Conservation (phyloP, 2,797 vertebrate genomes). For the Acanthopagrus latus region DNA sequence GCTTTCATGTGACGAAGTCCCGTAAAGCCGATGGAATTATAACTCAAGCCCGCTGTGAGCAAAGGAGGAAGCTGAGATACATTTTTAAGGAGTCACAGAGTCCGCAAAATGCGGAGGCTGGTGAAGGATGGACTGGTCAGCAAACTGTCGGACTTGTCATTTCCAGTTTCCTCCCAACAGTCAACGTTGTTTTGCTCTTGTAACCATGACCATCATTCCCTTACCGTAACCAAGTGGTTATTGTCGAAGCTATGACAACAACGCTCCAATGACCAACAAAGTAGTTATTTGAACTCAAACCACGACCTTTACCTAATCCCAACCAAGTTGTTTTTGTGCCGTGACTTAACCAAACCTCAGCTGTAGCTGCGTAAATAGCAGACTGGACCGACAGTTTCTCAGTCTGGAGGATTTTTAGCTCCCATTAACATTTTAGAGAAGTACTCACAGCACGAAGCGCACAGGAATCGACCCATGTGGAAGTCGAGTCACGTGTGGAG, state of each 20-base stretch:
- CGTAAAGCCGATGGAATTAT: background rate
- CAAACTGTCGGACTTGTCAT: constrained; percentile 28
- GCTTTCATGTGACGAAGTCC: background rate
- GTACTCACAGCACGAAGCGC: background rate
- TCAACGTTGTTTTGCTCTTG: background rate
- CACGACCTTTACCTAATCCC: background rate
- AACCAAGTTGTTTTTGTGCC: background rate
- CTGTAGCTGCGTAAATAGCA: background rate
- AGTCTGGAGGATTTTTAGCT: background rate
- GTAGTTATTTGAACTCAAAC: background rate
- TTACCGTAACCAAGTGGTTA: background rate
- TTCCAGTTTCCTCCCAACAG: constrained; percentile 2
- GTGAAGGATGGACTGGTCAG: constrained; percentile 10
- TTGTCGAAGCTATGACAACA: background rate
- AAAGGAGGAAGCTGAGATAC: constrained; percentile 2
- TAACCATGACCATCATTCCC: constrained; percentile 6
- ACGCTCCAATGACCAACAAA: background rate
- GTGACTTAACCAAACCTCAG: background rate
- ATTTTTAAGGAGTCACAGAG: constrained; percentile 8
- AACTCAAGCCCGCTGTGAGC: background rate
- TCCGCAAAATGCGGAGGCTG: constrained; percentile 21
- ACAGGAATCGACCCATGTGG: background rate
- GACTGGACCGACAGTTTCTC: background rate
- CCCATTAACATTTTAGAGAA: background rate
- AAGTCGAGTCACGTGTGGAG: background rate